These are phyloP conservation scores for Epizoanthus rinbou DNA, from an alignment of 92 coral and sea anemone species.

Conservation along the genomic window DNA sequence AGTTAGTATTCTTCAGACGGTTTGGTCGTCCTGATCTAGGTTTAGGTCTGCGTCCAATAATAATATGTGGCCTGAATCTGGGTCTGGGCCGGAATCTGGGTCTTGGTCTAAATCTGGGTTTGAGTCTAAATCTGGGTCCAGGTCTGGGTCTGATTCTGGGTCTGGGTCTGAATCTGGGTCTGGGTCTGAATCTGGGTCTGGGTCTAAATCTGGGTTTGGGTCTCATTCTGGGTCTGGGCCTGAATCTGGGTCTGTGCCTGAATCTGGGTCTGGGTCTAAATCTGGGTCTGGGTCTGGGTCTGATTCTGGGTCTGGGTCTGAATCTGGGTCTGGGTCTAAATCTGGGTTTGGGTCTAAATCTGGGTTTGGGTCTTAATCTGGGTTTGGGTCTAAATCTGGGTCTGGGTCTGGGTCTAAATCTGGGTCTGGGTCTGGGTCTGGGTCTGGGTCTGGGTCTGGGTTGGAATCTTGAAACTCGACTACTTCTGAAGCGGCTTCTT, in stretches of 20 bases:
- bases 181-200: not conserved
- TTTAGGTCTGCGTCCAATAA: not conserved
- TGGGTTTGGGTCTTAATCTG: not conserved
- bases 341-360: not conserved
- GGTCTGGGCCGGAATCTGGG: not conserved
- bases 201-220: not conserved
- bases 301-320: not conserved
- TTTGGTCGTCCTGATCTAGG: not conserved
- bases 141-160: not conserved
- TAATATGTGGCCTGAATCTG: not conserved
- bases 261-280: not conserved
- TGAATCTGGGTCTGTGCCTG: not conserved
- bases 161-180: not conserved
- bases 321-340: not conserved
- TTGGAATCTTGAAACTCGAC: not conserved
- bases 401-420: not conserved
- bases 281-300: not conserved
- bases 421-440: not conserved
- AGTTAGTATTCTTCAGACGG: not conserved
- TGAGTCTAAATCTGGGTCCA: not conserved
- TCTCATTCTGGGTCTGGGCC: not conserved
- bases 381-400: not conserved
- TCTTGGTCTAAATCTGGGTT: not conserved
- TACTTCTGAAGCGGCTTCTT: no score
- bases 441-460: not conserved